A percentile compares a stretch with the other conserved stretches of the same genome.
Conservation (phyloP, 2,113 vertebrate species). For the Camelus bactrianus region DNA sequence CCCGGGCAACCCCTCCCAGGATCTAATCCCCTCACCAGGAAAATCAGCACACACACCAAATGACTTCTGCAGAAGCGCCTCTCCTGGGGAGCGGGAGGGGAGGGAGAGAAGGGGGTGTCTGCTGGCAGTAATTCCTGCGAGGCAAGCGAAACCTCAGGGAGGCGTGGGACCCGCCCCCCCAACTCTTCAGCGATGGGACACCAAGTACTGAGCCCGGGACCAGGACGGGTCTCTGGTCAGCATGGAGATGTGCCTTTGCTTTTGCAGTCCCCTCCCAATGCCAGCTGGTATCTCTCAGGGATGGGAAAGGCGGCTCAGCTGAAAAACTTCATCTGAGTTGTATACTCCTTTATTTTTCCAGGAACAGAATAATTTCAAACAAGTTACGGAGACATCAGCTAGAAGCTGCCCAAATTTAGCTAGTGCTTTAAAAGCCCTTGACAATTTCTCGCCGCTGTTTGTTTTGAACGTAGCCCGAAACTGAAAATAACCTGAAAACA, state of each 20-base stretch:
- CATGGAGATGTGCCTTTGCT: background rate
- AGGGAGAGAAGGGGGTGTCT: constrained; percentile 55
- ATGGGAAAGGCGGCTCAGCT: background rate
- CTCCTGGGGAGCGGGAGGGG: constrained; percentile 73
- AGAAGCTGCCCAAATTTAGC: background rate
- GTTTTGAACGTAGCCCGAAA: background rate
- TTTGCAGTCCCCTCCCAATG: background rate
- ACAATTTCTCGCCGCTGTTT: background rate
- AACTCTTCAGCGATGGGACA: background rate
- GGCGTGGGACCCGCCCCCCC: background rate
- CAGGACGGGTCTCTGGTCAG: fast-evolving
- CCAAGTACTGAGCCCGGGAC: background rate
- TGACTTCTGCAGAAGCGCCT: constrained; percentile 85
- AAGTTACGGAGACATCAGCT: background rate
- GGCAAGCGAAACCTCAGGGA: constrained; percentile 61
- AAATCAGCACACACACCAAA: constrained; percentile 79
- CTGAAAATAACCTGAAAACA: background rate
- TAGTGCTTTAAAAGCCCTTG: background rate
- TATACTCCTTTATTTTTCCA: fast-evolving
- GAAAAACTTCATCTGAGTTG: constrained; percentile 32
- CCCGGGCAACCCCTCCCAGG: constrained; percentile 84
- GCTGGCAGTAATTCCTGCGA: constrained; percentile 65
- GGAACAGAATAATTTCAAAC: background rate
- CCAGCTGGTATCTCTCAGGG: background rate
- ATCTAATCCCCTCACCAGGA: constrained; percentile 87